Percentiles rank a stretch among this genome's conserved stretches.
phyloP scores from a whole-genome alignment of 2,113 vertebrate genomes.

The Hippocampus zosterae region DNA sequence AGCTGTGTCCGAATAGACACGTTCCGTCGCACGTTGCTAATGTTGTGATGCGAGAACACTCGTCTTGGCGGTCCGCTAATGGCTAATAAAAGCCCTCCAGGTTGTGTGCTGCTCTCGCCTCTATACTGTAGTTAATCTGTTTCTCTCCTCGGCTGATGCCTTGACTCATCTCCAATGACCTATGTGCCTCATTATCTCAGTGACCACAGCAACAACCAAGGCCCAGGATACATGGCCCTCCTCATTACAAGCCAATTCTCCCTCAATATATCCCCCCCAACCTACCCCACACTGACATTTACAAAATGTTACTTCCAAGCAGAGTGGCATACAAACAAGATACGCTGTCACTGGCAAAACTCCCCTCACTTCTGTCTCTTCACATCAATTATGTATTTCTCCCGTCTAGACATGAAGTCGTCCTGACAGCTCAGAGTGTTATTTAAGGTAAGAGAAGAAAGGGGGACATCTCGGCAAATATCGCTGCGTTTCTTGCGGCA shows the following conservation, averaged over 20 bases:
- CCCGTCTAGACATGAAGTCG: constrained; percentile 68
- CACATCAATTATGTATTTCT: constrained; percentile 74
- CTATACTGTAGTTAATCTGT: constrained; percentile 91
- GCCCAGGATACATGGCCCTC: constrained; percentile 96
- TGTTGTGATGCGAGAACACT: constrained; percentile 56
- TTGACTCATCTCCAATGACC: constrained; percentile 99
- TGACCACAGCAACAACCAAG: constrained; percentile 93
- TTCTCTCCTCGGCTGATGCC: constrained; percentile 88
- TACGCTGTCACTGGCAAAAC: constrained; percentile 64
- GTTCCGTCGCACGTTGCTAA: constrained; percentile 60
- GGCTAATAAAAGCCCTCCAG: constrained; percentile 70
- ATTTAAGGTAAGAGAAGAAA: constrained; percentile 73
- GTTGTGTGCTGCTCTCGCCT: constrained; percentile 82
- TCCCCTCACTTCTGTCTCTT: constrained; percentile 67
- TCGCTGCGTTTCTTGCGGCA: constrained; percentile 63
- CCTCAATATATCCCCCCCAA: constrained; percentile 52
- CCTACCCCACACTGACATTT: constrained; percentile 71
- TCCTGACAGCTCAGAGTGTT: constrained; percentile 71
- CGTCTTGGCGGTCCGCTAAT: constrained; percentile 64
- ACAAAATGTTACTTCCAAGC: constrained; percentile 74
- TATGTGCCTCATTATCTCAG: constrained; percentile 99
- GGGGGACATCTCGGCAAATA: constrained; percentile 70
- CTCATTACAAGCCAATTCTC: constrained; percentile 89
- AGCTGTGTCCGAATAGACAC: constrained; percentile 26
- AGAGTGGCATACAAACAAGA: constrained; percentile 71